Base-by-base conservation (phyloP, 2,113 vertebrate genomes). In the Smithornis capensis region DNA sequence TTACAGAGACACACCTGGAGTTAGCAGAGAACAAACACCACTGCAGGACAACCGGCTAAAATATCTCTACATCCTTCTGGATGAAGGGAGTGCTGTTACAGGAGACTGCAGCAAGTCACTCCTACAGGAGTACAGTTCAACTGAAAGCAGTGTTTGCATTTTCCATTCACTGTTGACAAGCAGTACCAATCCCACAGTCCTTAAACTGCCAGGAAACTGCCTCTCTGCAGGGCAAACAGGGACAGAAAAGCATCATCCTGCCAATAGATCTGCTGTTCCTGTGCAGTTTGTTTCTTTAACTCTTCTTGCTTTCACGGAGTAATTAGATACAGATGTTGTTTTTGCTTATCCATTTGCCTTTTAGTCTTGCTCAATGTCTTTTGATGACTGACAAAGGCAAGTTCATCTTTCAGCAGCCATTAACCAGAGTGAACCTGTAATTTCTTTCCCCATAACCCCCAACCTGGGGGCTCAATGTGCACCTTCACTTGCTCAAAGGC, bases 281-380 rank as follows among this genome's bases (percentile, higher is more conserved):
- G 7, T 29, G 86, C 76, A 70, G 68, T 29, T 35, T 55, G 49
- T 0, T 6, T 65, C 47, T 76, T 85, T 33, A 85, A 79, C 63
- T 85, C 68, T 14, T 75, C 67, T 52, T 33, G 68, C 73, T 93
- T 92, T 67, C 69, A 47, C 17, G 8, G 27, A 38, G 29, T 80
- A 92, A 93, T 95, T 40, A 78, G 83, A 60, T 83, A 62, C 85
- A 93, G 92, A 93, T 93, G 85, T 74, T 96, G 62, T 3, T 33
- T 93, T 71, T 93, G 83, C 64, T 89, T 57, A n/a, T 78, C 40
- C 29, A 24, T 74, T 63, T 59, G 70, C 65, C 63, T 95, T 83
- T 65, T 65, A 74, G 44, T 10, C 64, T 53, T 40, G 23, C 63
- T 92, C 44, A 17, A 21, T 31, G 62, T 73, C 3, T 83, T 86